Conservation (phyloP, 2,888 invertebrate species). For the Lithophane socia region DNA sequence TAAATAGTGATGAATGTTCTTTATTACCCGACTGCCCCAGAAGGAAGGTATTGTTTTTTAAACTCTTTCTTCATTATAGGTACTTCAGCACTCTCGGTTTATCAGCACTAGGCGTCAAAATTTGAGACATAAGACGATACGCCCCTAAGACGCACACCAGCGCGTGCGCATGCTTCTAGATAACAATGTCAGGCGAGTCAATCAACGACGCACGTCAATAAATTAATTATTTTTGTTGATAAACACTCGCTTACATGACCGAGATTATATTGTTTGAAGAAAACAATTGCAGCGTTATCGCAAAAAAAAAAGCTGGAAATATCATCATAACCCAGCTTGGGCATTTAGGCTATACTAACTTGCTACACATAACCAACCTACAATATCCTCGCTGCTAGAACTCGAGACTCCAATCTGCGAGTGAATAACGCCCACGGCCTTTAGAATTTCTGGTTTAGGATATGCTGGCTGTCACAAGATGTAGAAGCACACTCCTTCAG, state of each 20-base stretch:
- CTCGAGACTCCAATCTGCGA: not conserved
- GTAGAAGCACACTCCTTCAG: no score
- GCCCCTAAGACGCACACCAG: constrained; percentile 8
- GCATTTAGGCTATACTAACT: not conserved
- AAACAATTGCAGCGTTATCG: constrained; percentile 1
- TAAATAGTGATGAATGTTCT: not conserved
- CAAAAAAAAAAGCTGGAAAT: not conserved
- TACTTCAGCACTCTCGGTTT: not conserved
- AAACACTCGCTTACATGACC: constrained; percentile 5
- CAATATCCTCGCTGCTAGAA: not conserved
- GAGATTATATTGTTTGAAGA: constrained; percentile 11
- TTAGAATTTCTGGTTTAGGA: not conserved
- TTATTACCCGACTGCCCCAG: no score
- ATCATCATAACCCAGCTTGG: not conserved
- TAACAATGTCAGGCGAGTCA: constrained; percentile 33
- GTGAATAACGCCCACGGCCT: no score
- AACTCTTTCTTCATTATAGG: not conserved
- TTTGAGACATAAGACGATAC: not conserved
- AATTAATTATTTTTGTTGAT: constrained; percentile 40
- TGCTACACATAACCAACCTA: not conserved
- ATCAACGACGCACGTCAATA: constrained; percentile 39
- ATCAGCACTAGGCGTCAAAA: not conserved
- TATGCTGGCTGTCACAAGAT: no score
- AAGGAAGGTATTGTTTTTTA: no score
- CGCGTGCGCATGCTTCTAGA: constrained; percentile 25